Conservation (phyloP, 2,888 invertebrate genomes). For the Sicus ferrugineus region DNA sequence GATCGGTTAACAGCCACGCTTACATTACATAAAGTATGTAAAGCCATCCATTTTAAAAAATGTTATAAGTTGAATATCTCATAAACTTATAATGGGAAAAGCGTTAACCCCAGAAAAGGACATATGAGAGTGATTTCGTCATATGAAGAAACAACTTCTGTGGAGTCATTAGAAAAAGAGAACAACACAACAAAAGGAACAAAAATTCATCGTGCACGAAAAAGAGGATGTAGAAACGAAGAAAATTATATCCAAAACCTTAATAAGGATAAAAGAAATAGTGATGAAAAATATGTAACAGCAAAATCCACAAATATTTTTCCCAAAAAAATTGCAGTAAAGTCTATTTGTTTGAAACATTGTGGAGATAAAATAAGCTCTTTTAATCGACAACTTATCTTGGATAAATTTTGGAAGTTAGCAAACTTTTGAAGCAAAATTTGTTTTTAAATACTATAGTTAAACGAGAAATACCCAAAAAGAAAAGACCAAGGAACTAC, state of each 20-base stretch:
- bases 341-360: conserved; percentile 20
- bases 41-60: too few relatives aligned
- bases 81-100: conserved; percentile 24
- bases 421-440: conserved; percentile 27
- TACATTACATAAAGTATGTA: too few relatives aligned
- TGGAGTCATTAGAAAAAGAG: conserved; percentile 35
- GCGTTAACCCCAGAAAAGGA: conserved; percentile 14
- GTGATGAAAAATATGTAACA: conserved; percentile 26
- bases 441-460: conserved; percentile 25
- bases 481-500: conserved; percentile 19
- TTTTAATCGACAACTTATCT: conserved; percentile 28
- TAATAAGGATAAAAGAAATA: conserved; percentile 35
- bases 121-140: conserved; percentile 29
- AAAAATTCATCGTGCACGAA: conserved; percentile 33
- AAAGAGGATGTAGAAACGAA: conserved; percentile 31
- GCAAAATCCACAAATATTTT: conserved; percentile 30
- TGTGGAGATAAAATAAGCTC: conserved; percentile 25
- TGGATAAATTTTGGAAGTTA: conserved; percentile 30
- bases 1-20: too few relatives aligned
- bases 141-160: conserved; percentile 36
- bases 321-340: conserved; percentile 24
- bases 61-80: too few relatives aligned
- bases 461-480: conserved; percentile 23
- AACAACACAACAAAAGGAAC: conserved; percentile 31
- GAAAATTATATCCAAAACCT: conserved; percentile 32